phyloP scores from a whole-genome alignment of 2,888 invertebrate genomes.

The Baronia brevicornis region DNA sequence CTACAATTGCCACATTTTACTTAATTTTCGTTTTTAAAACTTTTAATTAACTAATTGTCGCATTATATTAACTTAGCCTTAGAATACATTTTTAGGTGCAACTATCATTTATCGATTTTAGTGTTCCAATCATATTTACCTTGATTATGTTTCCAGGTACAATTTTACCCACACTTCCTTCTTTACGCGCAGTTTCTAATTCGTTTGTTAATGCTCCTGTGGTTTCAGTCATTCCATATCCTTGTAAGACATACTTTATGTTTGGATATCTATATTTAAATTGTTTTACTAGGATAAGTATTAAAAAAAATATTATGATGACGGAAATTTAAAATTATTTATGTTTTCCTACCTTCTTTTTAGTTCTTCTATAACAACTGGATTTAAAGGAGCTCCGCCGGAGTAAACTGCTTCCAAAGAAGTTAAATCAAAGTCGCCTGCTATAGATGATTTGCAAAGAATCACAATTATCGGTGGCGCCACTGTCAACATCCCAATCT shows the following conservation, averaged over 20 bases:
- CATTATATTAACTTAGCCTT: no score
- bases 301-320: constrained; percentile 6
- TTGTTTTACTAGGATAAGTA: no score
- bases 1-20: no score
- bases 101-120: no score
- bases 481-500: constrained; percentile 34
- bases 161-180: constrained; percentile 46
- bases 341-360: constrained; percentile 40
- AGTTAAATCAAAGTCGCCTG: constrained; percentile 40
- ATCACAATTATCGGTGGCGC: constrained; percentile 45
- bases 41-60: no score
- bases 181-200: constrained; percentile 24
- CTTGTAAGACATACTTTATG: constrained; percentile 39
- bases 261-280: constrained; percentile 35
- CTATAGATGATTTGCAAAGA: constrained; percentile 36
- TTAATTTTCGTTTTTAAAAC: no score
- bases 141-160: constrained; percentile 33
- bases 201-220: constrained; percentile 41
- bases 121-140: constrained; percentile 26
- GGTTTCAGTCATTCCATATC: constrained; percentile 55
- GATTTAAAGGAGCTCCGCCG: constrained; percentile 48
- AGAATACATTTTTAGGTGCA: no score
- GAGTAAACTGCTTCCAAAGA: constrained; percentile 37
- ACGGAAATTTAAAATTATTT: constrained; percentile 6
- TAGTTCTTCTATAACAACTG: constrained; percentile 27